Evolutionary conservation across 2,797 vertebrate species (phyloP), one percentile per base, ranked within the genome.

Genomic region (Furcifer pardalis): DNA sequence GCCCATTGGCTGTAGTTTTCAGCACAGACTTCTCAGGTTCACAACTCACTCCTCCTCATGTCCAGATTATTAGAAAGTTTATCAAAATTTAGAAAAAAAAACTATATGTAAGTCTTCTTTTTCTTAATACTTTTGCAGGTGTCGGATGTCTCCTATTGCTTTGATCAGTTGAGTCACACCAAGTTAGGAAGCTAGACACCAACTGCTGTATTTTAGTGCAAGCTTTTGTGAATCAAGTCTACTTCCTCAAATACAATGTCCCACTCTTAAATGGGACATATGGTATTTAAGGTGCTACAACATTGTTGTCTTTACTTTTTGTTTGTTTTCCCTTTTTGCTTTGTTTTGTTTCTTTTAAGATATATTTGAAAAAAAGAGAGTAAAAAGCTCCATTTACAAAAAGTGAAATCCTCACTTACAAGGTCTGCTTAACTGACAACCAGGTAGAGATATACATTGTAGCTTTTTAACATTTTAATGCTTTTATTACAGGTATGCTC

Each of bases 361-460:
- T 37, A 23, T n/a, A 1, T 42, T 27, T 40, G 52, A 56, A 19
- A 56, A 56, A 56, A 19, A 56, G 13, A 56, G 21, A 56, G 52
- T 15, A 15, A 62, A 40, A 27, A 13, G 27, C 52, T 40, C 13
- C 75, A 9, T 59, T 40, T 77, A 35, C 15, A 68, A 78, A 78
- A 44, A 8, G 2, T 32, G 42, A 59, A 72, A 15, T 27, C 35
- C 19, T 59, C 52, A n/a, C 17, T 59, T 40, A 56, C 37, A 42
- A 25, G 35, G 2, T 32, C 19, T 66, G 15, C 66, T n/a, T 40
- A 56, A 30, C 66, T 13, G 35, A 17, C 37, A 56, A 49, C 40
- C 66, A 40, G 21, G 49, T 77, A 37, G 52, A n/a, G 46, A 71
- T 49, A 1, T 3, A 3, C 2, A 0, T 0, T 0, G 0, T 17